Percentiles rank a stretch among this genome's conserved stretches.
phyloP scores from a whole-genome alignment of 1,140 invertebrate genomes.

The Nasonia longicornis region DNA sequence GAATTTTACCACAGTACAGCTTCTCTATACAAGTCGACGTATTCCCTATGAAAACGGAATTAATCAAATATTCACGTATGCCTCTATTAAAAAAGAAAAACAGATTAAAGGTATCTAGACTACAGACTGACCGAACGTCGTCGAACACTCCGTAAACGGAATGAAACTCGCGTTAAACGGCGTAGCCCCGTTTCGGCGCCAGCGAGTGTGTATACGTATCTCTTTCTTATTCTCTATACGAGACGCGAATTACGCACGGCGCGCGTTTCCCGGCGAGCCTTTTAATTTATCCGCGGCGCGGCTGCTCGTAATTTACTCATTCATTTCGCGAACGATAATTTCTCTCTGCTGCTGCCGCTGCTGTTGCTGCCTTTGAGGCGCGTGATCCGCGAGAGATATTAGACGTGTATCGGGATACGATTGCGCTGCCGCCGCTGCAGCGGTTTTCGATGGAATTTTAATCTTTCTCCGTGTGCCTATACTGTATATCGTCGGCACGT shows the following conservation, averaged over 20 bases:
- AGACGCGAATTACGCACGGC: not conserved
- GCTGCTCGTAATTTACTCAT: conserved; percentile 12
- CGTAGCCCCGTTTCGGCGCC: conserved; percentile 16
- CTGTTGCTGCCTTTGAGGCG: not conserved
- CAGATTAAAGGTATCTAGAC: not conserved
- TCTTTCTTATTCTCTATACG: not conserved
- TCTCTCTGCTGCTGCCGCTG: not conserved
- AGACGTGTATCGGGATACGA: conserved; percentile 2
- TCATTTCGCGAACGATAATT: conserved; percentile 14
- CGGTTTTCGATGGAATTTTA: conserved; percentile 1
- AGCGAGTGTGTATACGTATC: no score
- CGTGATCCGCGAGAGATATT: conserved; percentile 11
- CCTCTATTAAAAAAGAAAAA: not conserved
- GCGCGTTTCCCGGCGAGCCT: not conserved
- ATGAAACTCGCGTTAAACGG: conserved; percentile 3
- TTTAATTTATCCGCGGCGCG: conserved; percentile 24
- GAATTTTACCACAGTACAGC: not conserved
- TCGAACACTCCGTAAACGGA: conserved; percentile 1
- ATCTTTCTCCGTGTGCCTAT: not conserved
- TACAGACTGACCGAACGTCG: not conserved
- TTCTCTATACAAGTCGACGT: not conserved
- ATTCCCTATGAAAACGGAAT: not conserved
- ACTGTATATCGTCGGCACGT: not conserved
- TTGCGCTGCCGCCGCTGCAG: not conserved
- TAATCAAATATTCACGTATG: not conserved